Evolutionary conservation across 2,888 invertebrate genomes (phyloP), one percentile per base, ranked within the genome.

Genomic region (Cantharis lateralis): DNA sequence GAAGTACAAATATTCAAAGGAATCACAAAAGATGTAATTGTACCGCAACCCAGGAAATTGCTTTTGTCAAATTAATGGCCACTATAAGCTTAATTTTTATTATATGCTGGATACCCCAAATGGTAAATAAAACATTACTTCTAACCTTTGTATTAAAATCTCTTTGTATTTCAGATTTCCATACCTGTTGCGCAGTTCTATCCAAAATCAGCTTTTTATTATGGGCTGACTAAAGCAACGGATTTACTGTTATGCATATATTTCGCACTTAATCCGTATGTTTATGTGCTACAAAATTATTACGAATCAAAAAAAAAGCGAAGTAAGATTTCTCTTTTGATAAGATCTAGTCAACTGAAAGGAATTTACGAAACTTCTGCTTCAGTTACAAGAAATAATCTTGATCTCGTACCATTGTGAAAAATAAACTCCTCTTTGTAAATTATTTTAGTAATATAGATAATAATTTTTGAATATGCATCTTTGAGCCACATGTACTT

Each of bases 81-180:
- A 91, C 93, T 71, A 91, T 96, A 63, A 95, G 96, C 80, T 91
- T 95, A 80, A 92, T 95, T 26, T 96, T 96, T 87, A 93, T 96
- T 84, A 89, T 94, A 64, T 96, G 95, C 88, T 96, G 96, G 96
- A 90, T 95, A 89, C 96, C 96, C 20, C 95, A 96, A 88, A 93
- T 96, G 94, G 96, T 96, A 85, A 90, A 90, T 81, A 48, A 62
- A 64, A 66, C 61, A 62, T 28, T 26, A 64, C 24, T 26, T 11
- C 18, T n/a, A n/a, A 18, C 15, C n/a, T 71, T 32, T 13, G 32
- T 32, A 32, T 32, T 32, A 13, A 32, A 13, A 32, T 4, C 4
- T 75, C 70, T 82, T 80, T 79, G 74, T 77, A 76, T 88, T 86
- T 16, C 86, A 94, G 94, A 90, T 93, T 77, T 91, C 93, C 28